Conservation (phyloP, 2,888 invertebrate species). For the Macropis europaea region DNA sequence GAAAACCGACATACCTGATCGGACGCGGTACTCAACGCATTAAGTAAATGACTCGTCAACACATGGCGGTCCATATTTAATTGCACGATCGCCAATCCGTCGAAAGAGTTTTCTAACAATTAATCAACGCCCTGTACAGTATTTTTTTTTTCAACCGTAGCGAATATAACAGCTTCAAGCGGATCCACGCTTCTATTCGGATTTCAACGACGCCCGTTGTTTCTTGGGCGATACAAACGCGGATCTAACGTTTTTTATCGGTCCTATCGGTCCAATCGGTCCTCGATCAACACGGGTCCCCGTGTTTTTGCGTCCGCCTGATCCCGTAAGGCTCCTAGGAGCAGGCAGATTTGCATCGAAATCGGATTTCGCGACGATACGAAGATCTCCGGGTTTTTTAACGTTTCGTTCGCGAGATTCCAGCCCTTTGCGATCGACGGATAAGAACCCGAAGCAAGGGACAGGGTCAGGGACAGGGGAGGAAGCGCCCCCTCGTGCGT, state of each 20-base stretch:
- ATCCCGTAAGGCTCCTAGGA: slow-evolving; percentile 24
- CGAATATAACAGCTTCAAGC: too few species aligned
- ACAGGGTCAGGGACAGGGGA: neutral
- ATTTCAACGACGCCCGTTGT: neutral
- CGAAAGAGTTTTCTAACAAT: too few species aligned
- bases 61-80: too few species aligned
- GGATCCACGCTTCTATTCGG: neutral
- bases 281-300: slow-evolving; percentile 15
- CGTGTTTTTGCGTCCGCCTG: slow-evolving; percentile 17
- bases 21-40: too few species aligned
- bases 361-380: slow-evolving; percentile 43
- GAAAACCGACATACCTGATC: too few species aligned
- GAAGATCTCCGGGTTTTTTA: slow-evolving; percentile 7
- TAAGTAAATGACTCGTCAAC: too few species aligned
- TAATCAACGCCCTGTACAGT: too few species aligned
- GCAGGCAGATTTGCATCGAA: slow-evolving; percentile 50
- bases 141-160: too few species aligned
- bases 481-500: neutral
- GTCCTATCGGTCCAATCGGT: slow-evolving; percentile 5
- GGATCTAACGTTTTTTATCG: slow-evolving; percentile 1
- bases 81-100: too few species aligned
- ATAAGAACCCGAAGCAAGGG: neutral
- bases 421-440: neutral
- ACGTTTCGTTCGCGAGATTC: neutral
- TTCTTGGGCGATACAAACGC: neutral